A percentile compares a stretch with the other conserved stretches of the same genome.
These are phyloP conservation scores for Chionis minor DNA, from an alignment of 2,113 vertebrate genomes.

Conservation along the genomic window DNA sequence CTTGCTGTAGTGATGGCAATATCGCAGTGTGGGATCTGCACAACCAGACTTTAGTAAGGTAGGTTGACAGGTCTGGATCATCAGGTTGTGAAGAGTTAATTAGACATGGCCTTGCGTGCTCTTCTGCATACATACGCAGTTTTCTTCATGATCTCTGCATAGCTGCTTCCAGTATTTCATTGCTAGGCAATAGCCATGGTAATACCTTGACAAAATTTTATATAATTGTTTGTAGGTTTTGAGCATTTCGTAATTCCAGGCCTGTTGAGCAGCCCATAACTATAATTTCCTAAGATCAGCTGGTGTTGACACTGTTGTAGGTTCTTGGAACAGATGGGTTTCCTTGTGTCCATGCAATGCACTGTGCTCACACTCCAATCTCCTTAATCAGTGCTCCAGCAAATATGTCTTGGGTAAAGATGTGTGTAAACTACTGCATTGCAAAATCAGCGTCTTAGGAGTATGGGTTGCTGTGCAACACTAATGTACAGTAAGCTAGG, in stretches of 20 bases:
- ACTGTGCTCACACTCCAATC: neutral
- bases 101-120: neutral
- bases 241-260: neutral
- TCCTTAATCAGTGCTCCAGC: neutral
- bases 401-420: neutral
- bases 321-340: neutral
- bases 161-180: neutral
- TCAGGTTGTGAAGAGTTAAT: neutral
- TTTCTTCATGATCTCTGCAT: neutral
- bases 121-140: neutral
- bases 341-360: neutral
- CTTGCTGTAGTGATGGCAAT: slow-evolving; percentile 86
- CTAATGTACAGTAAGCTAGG: neutral
- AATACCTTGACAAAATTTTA: neutral
- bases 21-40: slow-evolving; percentile 88
- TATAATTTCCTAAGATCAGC: neutral
- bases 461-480: neutral
- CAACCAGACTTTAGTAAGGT: slow-evolving; percentile 88
- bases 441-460: neutral
- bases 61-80: slow-evolving; percentile 11
- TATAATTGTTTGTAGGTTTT: neutral
- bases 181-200: neutral
- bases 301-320: neutral
- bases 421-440: neutral
- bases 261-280: neutral